Percentiles rank a stretch among this genome's conserved stretches.
Evolutionary conservation across 2,797 vertebrate species (phyloP).

Genomic region (Helicolenus hilgendorfi): DNA sequence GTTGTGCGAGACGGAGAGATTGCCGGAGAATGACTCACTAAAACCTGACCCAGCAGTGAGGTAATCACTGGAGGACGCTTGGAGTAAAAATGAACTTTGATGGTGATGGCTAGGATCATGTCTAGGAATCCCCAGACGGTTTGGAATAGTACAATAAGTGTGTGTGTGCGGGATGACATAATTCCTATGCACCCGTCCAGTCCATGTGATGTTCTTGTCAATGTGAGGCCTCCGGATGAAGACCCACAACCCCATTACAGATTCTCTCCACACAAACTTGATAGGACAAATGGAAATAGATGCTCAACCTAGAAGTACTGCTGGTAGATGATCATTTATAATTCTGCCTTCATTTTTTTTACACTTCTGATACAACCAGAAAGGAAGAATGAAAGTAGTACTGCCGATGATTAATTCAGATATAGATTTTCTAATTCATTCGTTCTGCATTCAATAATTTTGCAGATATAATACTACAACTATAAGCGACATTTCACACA

Average conservation of each 20-base stretch:
- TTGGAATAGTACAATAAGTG: constrained; percentile 49
- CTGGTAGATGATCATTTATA: not conserved
- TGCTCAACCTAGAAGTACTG: not conserved
- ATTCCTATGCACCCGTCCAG: constrained; percentile 35
- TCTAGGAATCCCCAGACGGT: constrained; percentile 77
- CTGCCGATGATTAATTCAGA: not conserved
- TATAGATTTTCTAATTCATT: not conserved
- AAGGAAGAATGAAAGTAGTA: not conserved
- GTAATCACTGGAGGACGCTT: constrained; percentile 76
- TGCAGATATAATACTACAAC: not conserved
- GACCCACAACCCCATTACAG: constrained; percentile 32
- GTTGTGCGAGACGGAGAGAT: constrained; percentile 79
- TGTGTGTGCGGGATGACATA: constrained; percentile 48
- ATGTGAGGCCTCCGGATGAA: constrained; percentile 25
- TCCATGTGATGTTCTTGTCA: not conserved
- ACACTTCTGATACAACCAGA: not conserved
- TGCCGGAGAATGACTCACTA: constrained; percentile 83
- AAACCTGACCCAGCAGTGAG: constrained; percentile 82
- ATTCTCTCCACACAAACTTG: constrained; percentile 30
- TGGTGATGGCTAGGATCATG: constrained; percentile 78
- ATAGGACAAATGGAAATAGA: constrained; percentile 46
- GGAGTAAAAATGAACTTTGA: constrained; percentile 80
- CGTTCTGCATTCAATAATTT: not conserved
- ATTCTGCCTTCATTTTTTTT: not conserved
- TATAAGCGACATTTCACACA: not conserved